Percentiles rank a stretch among this genome's conserved stretches.
These are phyloP conservation scores for Percopsis transmontana DNA, from an alignment of 2,113 vertebrate genomes.

Conservation along the genomic window DNA sequence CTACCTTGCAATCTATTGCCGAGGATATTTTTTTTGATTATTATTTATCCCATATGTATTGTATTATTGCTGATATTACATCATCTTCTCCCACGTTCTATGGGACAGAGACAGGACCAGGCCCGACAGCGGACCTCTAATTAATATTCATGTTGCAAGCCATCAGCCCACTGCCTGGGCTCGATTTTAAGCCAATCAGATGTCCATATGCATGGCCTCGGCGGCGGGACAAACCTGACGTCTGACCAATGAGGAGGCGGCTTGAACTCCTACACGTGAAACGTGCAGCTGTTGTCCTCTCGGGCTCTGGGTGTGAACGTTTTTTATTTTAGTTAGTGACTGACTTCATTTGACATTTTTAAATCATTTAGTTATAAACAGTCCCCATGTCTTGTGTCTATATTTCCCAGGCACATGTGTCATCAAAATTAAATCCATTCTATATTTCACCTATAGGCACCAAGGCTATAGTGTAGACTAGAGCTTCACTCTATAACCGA, in stretches of 20 bases:
- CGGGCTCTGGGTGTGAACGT: too few species aligned
- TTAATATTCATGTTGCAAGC: constrained; percentile 68
- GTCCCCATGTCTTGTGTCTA: not conserved
- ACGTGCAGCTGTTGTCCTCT: not conserved
- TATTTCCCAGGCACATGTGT: too few species aligned
- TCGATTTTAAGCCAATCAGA: constrained; percentile 52
- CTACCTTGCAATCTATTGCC: not conserved
- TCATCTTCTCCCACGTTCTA: constrained; percentile 46
- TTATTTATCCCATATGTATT: not conserved
- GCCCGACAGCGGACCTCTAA: not conserved
- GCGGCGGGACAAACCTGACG: constrained; percentile 29
- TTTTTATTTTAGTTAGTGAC: not conserved
- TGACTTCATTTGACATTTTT: not conserved
- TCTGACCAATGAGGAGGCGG: constrained; percentile 33
- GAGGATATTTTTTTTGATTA: constrained; percentile 1
- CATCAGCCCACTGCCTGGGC: constrained; percentile 66
- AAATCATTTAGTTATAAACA: not conserved
- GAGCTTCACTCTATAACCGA: too few species aligned
- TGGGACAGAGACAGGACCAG: constrained; percentile 37
- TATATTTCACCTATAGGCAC: too few species aligned
- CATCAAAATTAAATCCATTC: too few species aligned
- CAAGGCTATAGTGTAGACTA: too few species aligned
- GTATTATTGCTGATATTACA: constrained; percentile 8
- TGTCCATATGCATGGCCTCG: not conserved
- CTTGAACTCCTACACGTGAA: not conserved